Evolutionary conservation across 2,113 vertebrate species (phyloP).

Genomic region (Taurulus bubalis): DNA sequence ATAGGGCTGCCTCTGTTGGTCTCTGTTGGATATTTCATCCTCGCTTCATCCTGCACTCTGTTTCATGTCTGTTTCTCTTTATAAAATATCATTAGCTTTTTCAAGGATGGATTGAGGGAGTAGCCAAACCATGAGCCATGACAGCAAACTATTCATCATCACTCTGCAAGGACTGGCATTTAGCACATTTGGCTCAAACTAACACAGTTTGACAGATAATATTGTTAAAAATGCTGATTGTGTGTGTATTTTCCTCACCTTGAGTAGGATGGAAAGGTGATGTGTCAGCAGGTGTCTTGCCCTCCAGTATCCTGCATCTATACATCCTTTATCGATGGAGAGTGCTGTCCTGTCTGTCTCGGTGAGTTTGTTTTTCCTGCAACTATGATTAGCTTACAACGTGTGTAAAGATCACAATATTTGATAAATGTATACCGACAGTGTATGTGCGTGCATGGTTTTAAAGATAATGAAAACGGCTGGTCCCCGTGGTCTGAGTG

Average conservation of each 20-base stretch:
- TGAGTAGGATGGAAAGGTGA: slow-evolving; percentile 89
- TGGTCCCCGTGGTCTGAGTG: slow-evolving; percentile 99
- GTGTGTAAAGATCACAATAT: neutral
- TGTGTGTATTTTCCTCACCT: slow-evolving; percentile 16
- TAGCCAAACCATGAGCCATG: slow-evolving; percentile 50
- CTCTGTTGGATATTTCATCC: slow-evolving; percentile 21
- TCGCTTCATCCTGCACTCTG: slow-evolving; percentile 25
- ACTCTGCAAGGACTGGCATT: slow-evolving; percentile 41
- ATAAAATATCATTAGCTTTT: slow-evolving; percentile 54
- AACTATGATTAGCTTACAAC: neutral
- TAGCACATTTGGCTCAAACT: slow-evolving; percentile 53
- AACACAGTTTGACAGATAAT: neutral
- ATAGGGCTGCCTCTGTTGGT: slow-evolving; percentile 24
- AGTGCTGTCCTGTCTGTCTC: slow-evolving; percentile 93
- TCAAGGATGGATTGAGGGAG: slow-evolving; percentile 52
- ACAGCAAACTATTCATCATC: slow-evolving; percentile 34
- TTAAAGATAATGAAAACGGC: slow-evolving; percentile 86
- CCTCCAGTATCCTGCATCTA: slow-evolving; percentile 89
- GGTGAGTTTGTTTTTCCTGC: slow-evolving; percentile 83
- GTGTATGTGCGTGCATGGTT: slow-evolving; percentile 14
- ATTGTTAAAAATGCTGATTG: slow-evolving; percentile 26
- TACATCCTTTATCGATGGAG: slow-evolving; percentile 89
- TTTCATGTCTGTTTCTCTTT: slow-evolving; percentile 59
- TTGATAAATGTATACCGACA: neutral
- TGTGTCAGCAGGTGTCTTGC: slow-evolving; percentile 92